Conservation (phyloP, 2,888 invertebrate species). For the Horisme vitalbata region DNA sequence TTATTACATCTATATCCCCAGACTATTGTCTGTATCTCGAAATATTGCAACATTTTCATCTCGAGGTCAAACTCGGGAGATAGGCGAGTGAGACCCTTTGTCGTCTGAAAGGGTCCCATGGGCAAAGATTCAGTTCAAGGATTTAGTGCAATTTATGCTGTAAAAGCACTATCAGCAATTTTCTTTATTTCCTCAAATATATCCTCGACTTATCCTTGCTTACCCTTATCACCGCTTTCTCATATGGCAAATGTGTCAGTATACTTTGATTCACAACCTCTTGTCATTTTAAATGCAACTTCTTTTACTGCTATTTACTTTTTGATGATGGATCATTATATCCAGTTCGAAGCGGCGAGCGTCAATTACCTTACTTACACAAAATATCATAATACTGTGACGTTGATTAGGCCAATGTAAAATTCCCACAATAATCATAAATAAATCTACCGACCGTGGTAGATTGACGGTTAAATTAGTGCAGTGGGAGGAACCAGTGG, state of each 20-base stretch:
- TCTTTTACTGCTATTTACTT: no score
- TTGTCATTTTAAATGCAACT: no score
- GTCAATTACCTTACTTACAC: no score
- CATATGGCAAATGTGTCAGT: no score
- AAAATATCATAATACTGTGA: constrained; percentile 7
- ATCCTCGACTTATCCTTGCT: not conserved
- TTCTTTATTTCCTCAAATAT: constrained; percentile 1
- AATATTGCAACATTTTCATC: constrained; percentile 11
- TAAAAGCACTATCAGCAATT: constrained; percentile 6
- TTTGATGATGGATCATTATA: not conserved
- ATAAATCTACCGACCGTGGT: no score
- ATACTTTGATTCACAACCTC: no score
- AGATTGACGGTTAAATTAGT: constrained; percentile 39
- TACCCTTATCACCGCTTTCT: no score
- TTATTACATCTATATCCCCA: constrained; percentile 18
- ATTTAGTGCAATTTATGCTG: constrained; percentile 1
- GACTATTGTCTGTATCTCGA: constrained; percentile 13
- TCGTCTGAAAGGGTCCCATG: constrained; percentile 8
- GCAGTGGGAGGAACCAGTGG: constrained; percentile 48
- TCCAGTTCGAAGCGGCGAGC: not conserved
- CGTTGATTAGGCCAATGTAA: constrained; percentile 5
- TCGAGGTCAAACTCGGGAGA: constrained; percentile 11
- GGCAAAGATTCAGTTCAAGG: constrained; percentile 1
- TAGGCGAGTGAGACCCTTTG: constrained; percentile 8
- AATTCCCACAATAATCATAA: constrained; percentile 19